A percentile compares a stretch with the other conserved stretches of the same genome.
These are phyloP conservation scores for Diabrotica balteata DNA, from an alignment of 2,888 invertebrate species.

Conservation along the genomic window DNA sequence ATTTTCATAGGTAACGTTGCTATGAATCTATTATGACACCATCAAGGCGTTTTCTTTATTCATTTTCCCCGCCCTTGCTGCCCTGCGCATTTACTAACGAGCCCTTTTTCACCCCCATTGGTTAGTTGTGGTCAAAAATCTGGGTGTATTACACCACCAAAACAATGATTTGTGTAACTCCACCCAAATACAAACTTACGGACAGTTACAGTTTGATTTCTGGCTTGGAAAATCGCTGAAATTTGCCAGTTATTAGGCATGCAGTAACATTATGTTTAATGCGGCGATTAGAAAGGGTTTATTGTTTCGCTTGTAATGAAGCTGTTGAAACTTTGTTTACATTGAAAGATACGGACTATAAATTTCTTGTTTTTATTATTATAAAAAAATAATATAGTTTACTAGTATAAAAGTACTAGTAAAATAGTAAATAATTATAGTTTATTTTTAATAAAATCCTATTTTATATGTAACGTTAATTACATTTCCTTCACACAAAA, in stretches of 20 bases:
- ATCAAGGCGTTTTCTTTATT: conserved; percentile 49
- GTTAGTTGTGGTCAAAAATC: conserved; percentile 39
- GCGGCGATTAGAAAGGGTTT: background rate
- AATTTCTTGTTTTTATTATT: no score
- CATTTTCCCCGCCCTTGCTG: conserved; percentile 49
- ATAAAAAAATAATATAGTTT: no score
- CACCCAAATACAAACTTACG: conserved; percentile 37
- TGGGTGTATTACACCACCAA: conserved; percentile 36
- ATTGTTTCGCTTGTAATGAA: no score
- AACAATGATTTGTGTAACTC: conserved; percentile 46
- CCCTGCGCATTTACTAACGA: conserved; percentile 48
- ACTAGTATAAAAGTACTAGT: no score
- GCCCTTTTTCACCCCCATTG: conserved; percentile 43
- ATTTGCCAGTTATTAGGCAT: background rate
- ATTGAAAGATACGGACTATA: no score
- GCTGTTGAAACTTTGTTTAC: no score
- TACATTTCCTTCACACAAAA: no score
- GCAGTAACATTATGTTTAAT: background rate
- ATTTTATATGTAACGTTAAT: no score
- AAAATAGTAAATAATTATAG: no score
- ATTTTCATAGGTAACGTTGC: conserved; percentile 39
- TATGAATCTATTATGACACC: conserved; percentile 53
- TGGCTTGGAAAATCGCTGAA: background rate
- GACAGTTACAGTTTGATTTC: background rate
- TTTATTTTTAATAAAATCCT: no score